Conservation (phyloP, 2,113 vertebrate genomes). For the Lepisosteus oculatus region DNA sequence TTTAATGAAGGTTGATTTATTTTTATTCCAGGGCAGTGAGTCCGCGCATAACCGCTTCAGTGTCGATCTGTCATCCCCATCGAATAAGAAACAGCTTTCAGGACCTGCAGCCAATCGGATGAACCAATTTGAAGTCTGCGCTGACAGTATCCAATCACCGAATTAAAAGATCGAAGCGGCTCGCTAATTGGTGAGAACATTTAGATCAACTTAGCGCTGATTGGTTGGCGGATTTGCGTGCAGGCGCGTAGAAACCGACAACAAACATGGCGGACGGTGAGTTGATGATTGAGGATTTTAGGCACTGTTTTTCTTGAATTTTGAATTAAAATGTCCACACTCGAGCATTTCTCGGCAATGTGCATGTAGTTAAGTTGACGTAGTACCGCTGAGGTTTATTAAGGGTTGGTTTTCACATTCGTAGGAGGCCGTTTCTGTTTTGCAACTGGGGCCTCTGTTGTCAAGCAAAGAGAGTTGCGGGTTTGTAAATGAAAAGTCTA, state of each 20-base stretch:
- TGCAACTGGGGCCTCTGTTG: not conserved
- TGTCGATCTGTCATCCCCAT: no score
- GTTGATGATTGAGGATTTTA: slow-evolving; percentile 24
- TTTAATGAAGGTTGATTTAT: no score
- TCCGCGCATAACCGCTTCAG: no score
- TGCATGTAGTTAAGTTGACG: not conserved
- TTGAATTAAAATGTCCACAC: no score
- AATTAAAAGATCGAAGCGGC: no score
- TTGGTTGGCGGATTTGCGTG: not conserved
- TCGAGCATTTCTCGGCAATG: no score
- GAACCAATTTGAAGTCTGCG: no score
- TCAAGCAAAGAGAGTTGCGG: no score
- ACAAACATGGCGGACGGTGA: slow-evolving; percentile 78
- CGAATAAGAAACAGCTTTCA: not conserved
- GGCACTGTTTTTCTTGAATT: not conserved
- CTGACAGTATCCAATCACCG: no score
- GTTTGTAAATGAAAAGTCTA: no score
- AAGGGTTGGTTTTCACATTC: not conserved
- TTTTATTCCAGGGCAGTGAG: no score
- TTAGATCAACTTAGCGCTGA: slow-evolving; percentile 1
- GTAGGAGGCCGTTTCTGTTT: not conserved
- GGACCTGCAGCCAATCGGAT: no score
- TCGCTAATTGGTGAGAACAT: not conserved
- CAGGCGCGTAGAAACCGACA: slow-evolving; percentile 47
- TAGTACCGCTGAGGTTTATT: not conserved